Base-by-base conservation (phyloP, 2,113 vertebrate species). In the Podarcis muralis region DNA sequence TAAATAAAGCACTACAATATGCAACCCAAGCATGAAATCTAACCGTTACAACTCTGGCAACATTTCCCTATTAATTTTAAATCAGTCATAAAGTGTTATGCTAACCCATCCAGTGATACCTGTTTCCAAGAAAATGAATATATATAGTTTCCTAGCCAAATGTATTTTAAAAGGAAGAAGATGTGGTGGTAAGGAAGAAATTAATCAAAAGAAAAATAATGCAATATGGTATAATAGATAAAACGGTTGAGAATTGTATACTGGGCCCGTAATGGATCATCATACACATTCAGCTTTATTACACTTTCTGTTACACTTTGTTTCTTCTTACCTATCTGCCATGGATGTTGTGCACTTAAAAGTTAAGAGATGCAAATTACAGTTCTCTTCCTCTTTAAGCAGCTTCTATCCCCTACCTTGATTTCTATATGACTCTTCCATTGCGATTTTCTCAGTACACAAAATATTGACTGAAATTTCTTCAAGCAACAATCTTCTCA, bases 401-500 rank as follows among this genome's bases (percentile, higher is more conserved):
- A 37, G 16, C 35, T 32, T 35, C 16, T 35, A 5, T 35, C 72
- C 16, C 59, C 59, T 20, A 62, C 48, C 48, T 53, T 53, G 48
- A 53, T 53, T 62, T 62, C 13, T 62, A 48, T 16, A 27, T 25
- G 48, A 23, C 3, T 92, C 62, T 62, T 83, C n/a, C 53, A 57
- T 72, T 74, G 20, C 85, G 57, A 66, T 1, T 6, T 0, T 0
- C 12, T 43, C 43, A 87, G 68, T 32, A 76, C 59, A 65, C 18
- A 81, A 82, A 74, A 75, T 43, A 48, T 3, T 1, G 87, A n/a
- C 12, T 8, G 32, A 89, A 15, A 30, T 53, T 71, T 88, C 43
- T 83, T 75, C 74, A 79, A 89, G n/a, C 35, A 71, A 68, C 62
- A 91, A n/a, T 53, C 89, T 80, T 11, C 48, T 53, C 48, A 53